These are phyloP conservation scores for Pocota personata DNA, from an alignment of 2,888 invertebrate genomes.

Conservation along the genomic window DNA sequence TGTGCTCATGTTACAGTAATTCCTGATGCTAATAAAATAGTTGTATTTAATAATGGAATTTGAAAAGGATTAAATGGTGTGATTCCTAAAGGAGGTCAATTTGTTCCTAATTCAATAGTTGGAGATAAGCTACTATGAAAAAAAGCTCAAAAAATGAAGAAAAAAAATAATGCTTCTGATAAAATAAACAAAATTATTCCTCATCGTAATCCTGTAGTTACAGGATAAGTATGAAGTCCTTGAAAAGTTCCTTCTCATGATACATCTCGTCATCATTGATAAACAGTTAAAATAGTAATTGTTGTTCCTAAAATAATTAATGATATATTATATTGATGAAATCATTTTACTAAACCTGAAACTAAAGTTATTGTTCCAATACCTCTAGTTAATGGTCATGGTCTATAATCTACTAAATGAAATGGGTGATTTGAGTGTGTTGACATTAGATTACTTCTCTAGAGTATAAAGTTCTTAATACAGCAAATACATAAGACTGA, in stretches of 20 bases:
- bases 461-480: too few relatives aligned
- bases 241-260: slow-evolving; percentile 87
- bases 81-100: too few relatives aligned
- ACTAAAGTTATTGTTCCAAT: slow-evolving; percentile 85
- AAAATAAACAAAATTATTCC: too few relatives aligned
- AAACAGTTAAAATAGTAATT: slow-evolving; percentile 84
- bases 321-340: slow-evolving; percentile 85
- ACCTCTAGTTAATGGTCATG: slow-evolving; percentile 86
- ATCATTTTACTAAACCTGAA: slow-evolving; percentile 86
- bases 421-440: too few relatives aligned
- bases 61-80: too few relatives aligned
- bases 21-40: too few relatives aligned
- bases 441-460: too few relatives aligned
- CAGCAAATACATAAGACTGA: slow-evolving; percentile 86
- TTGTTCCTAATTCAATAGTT: slow-evolving; percentile 85
- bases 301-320: too few relatives aligned
- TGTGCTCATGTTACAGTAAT: too few relatives aligned
- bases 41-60: too few relatives aligned
- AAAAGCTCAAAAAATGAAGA: slow-evolving; percentile 85
- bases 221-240: too few relatives aligned
- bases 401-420: slow-evolving; percentile 87
- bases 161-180: slow-evolving; percentile 87
- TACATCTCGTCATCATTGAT: slow-evolving; percentile 89
- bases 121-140: slow-evolving; percentile 83
- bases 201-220: too few relatives aligned